Evolutionary conservation across 2,113 vertebrate genomes (phyloP), one percentile per base, ranked within the genome.

Genomic region (Dascyllus trimaculatus): DNA sequence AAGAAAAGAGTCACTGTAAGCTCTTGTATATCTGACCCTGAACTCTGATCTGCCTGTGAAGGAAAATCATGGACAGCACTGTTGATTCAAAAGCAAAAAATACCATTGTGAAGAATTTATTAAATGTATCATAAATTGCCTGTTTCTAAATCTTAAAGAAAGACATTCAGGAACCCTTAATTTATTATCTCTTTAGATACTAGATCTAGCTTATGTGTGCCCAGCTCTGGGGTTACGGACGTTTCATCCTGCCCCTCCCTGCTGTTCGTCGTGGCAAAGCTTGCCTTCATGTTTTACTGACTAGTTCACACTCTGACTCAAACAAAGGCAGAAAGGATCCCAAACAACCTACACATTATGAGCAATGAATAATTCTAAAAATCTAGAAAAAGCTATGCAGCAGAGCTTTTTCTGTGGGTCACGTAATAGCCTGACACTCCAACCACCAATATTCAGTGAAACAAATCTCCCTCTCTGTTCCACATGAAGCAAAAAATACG

Each of bases 241-340:
- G 25, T 58, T 71, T 67, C n/a, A 54, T 72, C 21, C 59, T 56
- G 22, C 49, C 71, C 81, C 64, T 80, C 52, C 68, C 45, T 40
- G 68, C 77, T 77, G 86, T 40, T 84, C 62, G 67, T 66, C 11
- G 40, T 72, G 51, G 65, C 22, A 40, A 49, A 77, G 67, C 60
- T 80, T 75, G 67, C 72, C 74, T 80, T 88, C 48, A 75, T 85
- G 76, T 85, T 82, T 85, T 64, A 87, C 69, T 75, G 82, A 81
- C 80, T 67, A 72, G 66, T 82, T 87, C 73, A 88, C 68, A 60
- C 83, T 88, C 68, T 85, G 89, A 89, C 84, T 89, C 84, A 85
- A 85, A 88, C 77, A 89, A 90, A 88, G 75, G 68, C 51, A 88
- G 48, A 82, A 89, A 86, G 59, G 75, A 87, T 85, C 75, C 69